These are phyloP conservation scores for Elephantulus edwardii DNA, from an alignment of 2,113 vertebrate species.

Conservation along the genomic window DNA sequence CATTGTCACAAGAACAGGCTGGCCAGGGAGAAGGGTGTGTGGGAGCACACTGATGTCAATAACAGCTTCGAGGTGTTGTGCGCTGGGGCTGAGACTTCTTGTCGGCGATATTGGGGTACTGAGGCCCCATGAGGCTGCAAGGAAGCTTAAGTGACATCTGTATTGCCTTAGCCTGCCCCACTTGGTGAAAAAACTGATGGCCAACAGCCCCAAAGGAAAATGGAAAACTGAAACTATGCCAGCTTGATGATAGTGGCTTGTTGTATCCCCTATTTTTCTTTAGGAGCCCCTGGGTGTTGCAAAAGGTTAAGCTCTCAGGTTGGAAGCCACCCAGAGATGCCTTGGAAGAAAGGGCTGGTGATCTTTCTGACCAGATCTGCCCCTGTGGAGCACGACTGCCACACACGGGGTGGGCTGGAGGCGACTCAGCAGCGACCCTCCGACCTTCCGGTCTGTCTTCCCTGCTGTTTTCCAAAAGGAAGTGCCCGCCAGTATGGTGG, in stretches of 20 bases:
- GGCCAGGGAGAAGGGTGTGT: too few relatives aligned
- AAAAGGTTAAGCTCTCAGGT: too few relatives aligned
- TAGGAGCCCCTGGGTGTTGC: background rate
- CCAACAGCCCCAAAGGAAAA: background rate
- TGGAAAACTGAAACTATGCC: too few relatives aligned
- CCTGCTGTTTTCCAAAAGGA: too few relatives aligned
- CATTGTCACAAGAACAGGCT: background rate
- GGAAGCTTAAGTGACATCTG: background rate
- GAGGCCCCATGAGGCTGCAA: background rate
- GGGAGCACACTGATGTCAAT: background rate
- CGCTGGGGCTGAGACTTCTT: background rate
- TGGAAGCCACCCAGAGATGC: background rate
- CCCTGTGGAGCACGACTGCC: too few relatives aligned
- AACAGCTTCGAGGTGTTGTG: background rate
- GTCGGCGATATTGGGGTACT: rapidly evolving
- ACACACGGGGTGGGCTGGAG: too few relatives aligned
- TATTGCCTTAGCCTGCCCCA: background rate
- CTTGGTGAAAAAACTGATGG: background rate
- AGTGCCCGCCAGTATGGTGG: too few relatives aligned
- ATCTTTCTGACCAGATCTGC: too few relatives aligned
- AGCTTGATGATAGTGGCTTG: background rate
- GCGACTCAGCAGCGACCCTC: too few relatives aligned
- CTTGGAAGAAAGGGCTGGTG: too few relatives aligned
- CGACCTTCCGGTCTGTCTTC: background rate
- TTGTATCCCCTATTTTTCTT: background rate